Base-by-base conservation (phyloP, 2,797 vertebrate genomes). In the Percopsis omiscomaycus region DNA sequence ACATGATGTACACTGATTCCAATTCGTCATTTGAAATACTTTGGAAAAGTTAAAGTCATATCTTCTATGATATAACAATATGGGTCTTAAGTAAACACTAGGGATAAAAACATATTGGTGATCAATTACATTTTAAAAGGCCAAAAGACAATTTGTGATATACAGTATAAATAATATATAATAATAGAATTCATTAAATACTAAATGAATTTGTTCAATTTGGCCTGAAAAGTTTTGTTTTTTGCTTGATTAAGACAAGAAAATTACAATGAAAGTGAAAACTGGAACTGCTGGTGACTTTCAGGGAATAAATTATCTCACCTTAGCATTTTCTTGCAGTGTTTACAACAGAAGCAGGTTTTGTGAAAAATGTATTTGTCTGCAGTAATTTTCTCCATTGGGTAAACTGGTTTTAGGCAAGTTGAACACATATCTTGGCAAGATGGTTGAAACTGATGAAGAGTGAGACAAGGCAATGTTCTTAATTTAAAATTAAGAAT, bases 251-350 rank as follows among this genome's bases (percentile, higher is more conserved):
- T 22, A 22, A 22, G 22, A 22, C 22, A 22, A 27, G 0, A 59
- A 28, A 55, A 47, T 68, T 4, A 32, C 42, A 30, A 2, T 49
- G 15, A n/a, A 5, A 42, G 16, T 68, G 32, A 5, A 0, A 68
- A 58, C 60, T 11, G 60, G 0, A 47, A 3, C 49, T 50, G 0
- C 14, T 22, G 53, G 5, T 29, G 60, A 74, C 64, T 69, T 60
- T 60, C 15, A 0, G 12, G 10, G 54, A 59, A 10, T 56, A 16
- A 14, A 55, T 58, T 52, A 52, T 81, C 93, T 93, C 89, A 96
- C 95, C 94, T 96, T 53, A 95, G 79, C 76, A 91, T 93, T 86
- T 88, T 94, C 68, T 91, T 72, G 2, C 95, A 96, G 68, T 89
- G 64, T 68, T 89, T 93, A 79, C 95, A 96, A 85, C 92, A 90